Conservation (phyloP, 2,113 vertebrate species). For the Plestiodon gilberti region DNA sequence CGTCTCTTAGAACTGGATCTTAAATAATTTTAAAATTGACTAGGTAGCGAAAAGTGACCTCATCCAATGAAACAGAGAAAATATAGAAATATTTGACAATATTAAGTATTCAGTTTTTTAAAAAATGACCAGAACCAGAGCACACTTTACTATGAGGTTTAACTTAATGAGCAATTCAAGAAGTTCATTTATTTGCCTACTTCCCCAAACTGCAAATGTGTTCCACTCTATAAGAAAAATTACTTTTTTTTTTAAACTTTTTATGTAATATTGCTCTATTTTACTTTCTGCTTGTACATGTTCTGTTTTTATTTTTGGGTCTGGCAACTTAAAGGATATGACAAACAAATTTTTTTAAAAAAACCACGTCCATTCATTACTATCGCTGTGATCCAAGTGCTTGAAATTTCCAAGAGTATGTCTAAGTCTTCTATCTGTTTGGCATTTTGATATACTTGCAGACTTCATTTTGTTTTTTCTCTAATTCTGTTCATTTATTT, state of each 20-base stretch:
- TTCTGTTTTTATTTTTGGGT: slow-evolving; percentile 83
- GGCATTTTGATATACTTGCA: slow-evolving; percentile 85
- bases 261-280: slow-evolving; percentile 69
- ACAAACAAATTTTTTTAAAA: slow-evolving; percentile 68
- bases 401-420: slow-evolving; percentile 82
- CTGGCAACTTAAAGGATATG: slow-evolving; percentile 80
- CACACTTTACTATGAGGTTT: slow-evolving; percentile 19
- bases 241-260: slow-evolving; percentile 51
- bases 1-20: background rate
- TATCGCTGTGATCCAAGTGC: slow-evolving; percentile 83
- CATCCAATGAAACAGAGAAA: background rate
- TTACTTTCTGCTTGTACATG: slow-evolving; percentile 73
- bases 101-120: slow-evolving; percentile 47
- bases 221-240: slow-evolving; percentile 57
- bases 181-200: slow-evolving; percentile 42
- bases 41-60: background rate
- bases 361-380: slow-evolving; percentile 84
- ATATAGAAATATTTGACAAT: slow-evolving; percentile 27
- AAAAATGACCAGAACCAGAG: slow-evolving; percentile 43
- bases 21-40: background rate
- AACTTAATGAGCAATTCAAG: slow-evolving; percentile 21
- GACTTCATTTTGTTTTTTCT: slow-evolving; percentile 92
- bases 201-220: slow-evolving; percentile 26
- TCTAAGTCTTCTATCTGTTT: slow-evolving; percentile 85
- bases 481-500: slow-evolving; percentile 83